Evolutionary conservation across 2,797 vertebrate genomes (phyloP).

Genomic region (Rhynchotus rufescens): DNA sequence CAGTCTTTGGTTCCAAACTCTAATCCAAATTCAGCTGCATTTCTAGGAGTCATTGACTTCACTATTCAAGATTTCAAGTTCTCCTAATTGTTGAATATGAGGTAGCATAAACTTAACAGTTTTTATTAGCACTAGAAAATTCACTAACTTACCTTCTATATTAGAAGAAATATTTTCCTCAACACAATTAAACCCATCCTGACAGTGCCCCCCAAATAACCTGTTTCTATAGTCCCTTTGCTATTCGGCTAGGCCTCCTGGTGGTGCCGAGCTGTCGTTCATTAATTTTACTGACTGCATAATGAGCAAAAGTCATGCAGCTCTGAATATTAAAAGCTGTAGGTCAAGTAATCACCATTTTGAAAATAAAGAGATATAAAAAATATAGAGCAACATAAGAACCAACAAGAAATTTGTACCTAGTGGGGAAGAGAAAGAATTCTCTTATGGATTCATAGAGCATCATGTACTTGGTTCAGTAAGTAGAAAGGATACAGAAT

Average conservation of each 20-base stretch:
- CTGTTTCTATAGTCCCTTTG: constrained; percentile 29
- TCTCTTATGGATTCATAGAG: neutral
- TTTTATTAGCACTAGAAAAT: constrained; percentile 53
- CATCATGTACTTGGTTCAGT: neutral
- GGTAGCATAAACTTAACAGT: constrained; percentile 31
- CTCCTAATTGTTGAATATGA: constrained; percentile 27
- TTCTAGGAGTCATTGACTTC: neutral
- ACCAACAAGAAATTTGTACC: constrained; percentile 10
- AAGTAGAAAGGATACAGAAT: neutral
- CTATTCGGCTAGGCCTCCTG: constrained; percentile 57
- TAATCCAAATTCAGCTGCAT: neutral
- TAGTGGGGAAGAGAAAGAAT: neutral
- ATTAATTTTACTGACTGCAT: constrained; percentile 75
- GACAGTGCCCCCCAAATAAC: constrained; percentile 62
- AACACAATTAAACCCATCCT: constrained; percentile 47
- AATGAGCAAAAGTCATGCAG: constrained; percentile 69
- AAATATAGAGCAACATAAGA: constrained; percentile 11
- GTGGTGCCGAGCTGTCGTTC: constrained; percentile 54
- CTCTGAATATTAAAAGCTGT: constrained; percentile 65
- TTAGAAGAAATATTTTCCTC: constrained; percentile 17
- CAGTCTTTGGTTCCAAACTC: neutral
- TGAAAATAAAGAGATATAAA: constrained; percentile 50
- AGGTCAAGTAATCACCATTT: constrained; percentile 61
- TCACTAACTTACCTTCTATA: constrained; percentile 38
- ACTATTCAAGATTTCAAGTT: neutral